Evolutionary conservation across 2,888 invertebrate genomes (phyloP).

Genomic region (Diarsia dahlii): DNA sequence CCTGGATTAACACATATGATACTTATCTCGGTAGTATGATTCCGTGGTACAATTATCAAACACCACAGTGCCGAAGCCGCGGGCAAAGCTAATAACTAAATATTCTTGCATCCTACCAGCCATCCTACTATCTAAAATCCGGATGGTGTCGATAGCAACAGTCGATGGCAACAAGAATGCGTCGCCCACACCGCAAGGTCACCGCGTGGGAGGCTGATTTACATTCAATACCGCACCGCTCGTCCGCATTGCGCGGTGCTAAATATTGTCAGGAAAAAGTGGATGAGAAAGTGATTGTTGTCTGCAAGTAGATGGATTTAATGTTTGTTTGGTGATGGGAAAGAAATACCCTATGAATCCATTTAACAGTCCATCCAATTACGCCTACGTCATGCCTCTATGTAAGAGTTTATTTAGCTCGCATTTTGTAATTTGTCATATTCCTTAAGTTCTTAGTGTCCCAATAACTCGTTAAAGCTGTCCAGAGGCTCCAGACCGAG

Average conservation of each 20-base stretch:
- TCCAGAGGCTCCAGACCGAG: no score
- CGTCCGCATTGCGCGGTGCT: conserved; percentile 27
- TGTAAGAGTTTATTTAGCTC: no score
- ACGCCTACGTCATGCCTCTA: neutral
- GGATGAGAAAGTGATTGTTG: conserved; percentile 24
- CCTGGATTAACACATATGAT: no score
- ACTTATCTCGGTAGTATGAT: no score
- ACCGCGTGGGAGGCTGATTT: conserved; percentile 58
- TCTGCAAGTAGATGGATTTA: neutral
- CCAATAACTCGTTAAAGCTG: no score
- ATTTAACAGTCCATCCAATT: neutral
- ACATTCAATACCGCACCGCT: conserved; percentile 53
- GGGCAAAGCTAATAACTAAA: neutral
- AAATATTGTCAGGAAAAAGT: conserved; percentile 42
- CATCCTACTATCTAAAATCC: neutral
- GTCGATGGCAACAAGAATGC: conserved; percentile 30
- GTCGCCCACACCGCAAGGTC: conserved; percentile 46
- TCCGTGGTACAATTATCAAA: no score
- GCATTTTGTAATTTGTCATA: no score
- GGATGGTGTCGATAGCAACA: conserved; percentile 28
- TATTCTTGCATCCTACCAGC: neutral
- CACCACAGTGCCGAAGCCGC: no score
- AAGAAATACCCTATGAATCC: neutral
- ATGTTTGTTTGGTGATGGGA: neutral
- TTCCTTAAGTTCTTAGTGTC: no score